These are phyloP conservation scores for Drosophila murphyi DNA, from an alignment of 1,140 invertebrate species.

Conservation along the genomic window DNA sequence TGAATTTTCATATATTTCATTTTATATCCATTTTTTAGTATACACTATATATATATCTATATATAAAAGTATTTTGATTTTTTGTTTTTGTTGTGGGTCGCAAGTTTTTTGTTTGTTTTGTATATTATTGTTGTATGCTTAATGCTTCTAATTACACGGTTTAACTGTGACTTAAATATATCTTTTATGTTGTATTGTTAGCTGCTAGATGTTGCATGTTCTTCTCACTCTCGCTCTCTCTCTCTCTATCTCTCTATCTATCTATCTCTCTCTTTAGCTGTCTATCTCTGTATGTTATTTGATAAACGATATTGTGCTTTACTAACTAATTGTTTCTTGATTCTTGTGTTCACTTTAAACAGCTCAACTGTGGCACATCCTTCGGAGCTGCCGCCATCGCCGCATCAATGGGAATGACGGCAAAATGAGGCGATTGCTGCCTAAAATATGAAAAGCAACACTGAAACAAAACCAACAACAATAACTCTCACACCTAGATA, in stretches of 20 bases:
- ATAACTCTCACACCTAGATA: background rate
- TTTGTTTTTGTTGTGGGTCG: constrained; percentile 35
- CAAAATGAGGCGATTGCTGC: constrained; percentile 85
- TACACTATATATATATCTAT: background rate
- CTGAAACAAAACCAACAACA: constrained; percentile 44
- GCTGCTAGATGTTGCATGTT: constrained; percentile 36
- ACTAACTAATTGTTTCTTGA: constrained; percentile 5
- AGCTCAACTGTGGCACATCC: constrained; percentile 98
- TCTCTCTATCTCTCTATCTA: background rate
- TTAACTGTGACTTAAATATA: constrained; percentile 8
- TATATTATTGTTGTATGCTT: constrained; percentile 34
- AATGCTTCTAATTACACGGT: constrained; percentile 22
- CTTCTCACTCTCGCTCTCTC: background rate
- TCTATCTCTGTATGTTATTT: constrained; percentile 17
- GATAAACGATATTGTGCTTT: background rate
- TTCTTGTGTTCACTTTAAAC: background rate
- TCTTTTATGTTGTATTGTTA: constrained; percentile 33
- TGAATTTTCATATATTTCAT: constrained; percentile 25
- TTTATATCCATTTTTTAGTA: constrained; percentile 45
- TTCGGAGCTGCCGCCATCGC: constrained; percentile 97
- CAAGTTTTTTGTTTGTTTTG: background rate
- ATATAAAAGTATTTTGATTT: background rate
- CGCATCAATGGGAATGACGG: constrained; percentile 97
- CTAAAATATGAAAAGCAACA: constrained; percentile 79
- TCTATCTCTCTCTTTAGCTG: background rate